Conservation (phyloP, 2,888 invertebrate genomes). For the Trissolcus japonicus region DNA sequence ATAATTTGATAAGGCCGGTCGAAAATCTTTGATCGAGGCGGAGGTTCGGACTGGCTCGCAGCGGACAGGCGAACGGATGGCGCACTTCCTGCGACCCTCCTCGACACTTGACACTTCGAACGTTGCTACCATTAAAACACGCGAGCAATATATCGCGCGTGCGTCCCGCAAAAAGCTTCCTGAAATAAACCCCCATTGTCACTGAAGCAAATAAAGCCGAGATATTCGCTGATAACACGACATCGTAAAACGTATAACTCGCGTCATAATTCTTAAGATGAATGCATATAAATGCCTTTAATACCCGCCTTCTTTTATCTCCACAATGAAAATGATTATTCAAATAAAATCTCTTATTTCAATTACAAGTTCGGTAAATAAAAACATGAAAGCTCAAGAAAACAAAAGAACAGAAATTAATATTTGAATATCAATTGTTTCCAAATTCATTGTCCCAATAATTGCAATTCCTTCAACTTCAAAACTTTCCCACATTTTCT, state of each 20-base stretch:
- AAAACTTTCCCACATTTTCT: too few relatives aligned
- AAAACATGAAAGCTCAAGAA: too few relatives aligned
- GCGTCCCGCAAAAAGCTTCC: conserved; percentile 50
- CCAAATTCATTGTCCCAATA: too few relatives aligned
- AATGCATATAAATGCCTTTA: conserved; percentile 24
- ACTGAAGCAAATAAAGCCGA: conserved; percentile 41
- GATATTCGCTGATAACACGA: conserved; percentile 41
- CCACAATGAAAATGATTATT: conserved; percentile 5
- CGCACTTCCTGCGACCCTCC: conserved; percentile 55
- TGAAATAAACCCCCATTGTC: conserved; percentile 48
- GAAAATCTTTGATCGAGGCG: conserved; percentile 45
- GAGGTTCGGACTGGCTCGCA: conserved; percentile 37
- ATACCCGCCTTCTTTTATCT: conserved; percentile 8
- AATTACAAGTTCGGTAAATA: too few relatives aligned
- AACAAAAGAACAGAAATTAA: too few relatives aligned
- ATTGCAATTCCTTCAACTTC: too few relatives aligned
- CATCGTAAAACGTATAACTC: conserved; percentile 34
- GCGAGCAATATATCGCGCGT: conserved; percentile 47
- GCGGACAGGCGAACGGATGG: conserved; percentile 46
- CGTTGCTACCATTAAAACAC: conserved; percentile 51
- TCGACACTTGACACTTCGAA: conserved; percentile 54
- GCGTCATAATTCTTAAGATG: conserved; percentile 32
- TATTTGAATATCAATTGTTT: too few relatives aligned
- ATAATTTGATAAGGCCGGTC: conserved; percentile 42
- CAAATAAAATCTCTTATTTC: conserved; percentile 4